These are phyloP conservation scores for Poecilia picta DNA, from an alignment of 2,797 vertebrate species.

Conservation along the genomic window DNA sequence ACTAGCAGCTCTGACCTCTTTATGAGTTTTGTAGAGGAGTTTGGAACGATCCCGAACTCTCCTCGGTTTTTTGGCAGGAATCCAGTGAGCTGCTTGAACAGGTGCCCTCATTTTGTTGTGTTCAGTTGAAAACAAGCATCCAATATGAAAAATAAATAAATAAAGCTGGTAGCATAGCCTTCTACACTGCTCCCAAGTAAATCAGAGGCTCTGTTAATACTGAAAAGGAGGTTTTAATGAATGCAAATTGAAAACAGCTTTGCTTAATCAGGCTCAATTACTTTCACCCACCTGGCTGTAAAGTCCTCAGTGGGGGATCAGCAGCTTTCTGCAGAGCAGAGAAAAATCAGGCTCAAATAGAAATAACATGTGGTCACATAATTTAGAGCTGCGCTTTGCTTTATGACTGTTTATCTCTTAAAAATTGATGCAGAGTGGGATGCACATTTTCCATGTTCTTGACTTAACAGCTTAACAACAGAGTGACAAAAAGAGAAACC, in stretches of 20 bases:
- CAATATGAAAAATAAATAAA: background rate
- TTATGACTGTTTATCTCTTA: background rate
- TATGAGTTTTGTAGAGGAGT: slow-evolving; percentile 63
- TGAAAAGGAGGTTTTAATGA: slow-evolving; percentile 48
- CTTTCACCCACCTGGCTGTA: slow-evolving; percentile 47
- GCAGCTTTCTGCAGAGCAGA: background rate
- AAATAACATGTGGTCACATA: background rate
- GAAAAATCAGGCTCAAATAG: slow-evolving; percentile 1
- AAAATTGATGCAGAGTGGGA: background rate
- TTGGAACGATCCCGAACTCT: slow-evolving; percentile 33
- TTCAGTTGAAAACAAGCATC: background rate
- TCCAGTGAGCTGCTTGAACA: background rate
- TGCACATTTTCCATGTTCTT: background rate
- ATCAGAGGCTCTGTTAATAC: background rate
- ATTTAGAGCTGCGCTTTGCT: background rate
- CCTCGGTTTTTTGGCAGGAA: slow-evolving; percentile 24
- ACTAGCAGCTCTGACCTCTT: slow-evolving; percentile 63
- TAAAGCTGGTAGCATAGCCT: background rate
- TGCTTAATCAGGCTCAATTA: slow-evolving; percentile 61
- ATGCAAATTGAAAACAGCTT: slow-evolving; percentile 66
- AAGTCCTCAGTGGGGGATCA: slow-evolving; percentile 31
- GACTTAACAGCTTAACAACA: background rate
- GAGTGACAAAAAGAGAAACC: background rate
- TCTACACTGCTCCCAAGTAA: background rate
- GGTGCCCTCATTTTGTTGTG: slow-evolving; percentile 64